A percentile compares a stretch with the other conserved stretches of the same genome.
Conservation (phyloP, 1,140 invertebrate genomes). For the Hylaeus volcanicus region DNA sequence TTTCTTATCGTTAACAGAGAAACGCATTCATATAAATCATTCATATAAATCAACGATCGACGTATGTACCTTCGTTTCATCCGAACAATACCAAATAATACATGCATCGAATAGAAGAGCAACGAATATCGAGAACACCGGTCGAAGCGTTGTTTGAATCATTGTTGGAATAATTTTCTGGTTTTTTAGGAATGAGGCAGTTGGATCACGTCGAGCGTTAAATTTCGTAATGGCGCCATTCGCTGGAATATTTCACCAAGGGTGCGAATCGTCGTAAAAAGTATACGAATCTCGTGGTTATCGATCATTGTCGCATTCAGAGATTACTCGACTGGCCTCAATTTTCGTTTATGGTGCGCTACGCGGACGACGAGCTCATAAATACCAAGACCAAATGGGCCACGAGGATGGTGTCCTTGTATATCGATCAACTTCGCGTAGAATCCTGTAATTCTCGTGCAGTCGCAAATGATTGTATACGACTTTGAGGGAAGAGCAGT, state of each 20-base stretch:
- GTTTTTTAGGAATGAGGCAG: background rate
- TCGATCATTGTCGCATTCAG: slow-evolving; percentile 47
- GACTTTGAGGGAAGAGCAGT: background rate
- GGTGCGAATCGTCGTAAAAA: slow-evolving; percentile 10
- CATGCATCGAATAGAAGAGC: background rate
- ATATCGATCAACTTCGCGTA: background rate
- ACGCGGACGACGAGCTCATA: slow-evolving; percentile 13
- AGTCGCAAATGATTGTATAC: background rate
- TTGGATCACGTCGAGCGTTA: background rate
- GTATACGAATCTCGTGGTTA: slow-evolving; percentile 10
- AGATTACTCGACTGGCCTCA: slow-evolving; percentile 5
- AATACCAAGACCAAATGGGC: background rate
- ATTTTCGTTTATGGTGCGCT: slow-evolving; percentile 13
- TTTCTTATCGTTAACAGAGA: no score
- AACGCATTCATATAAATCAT: no score
- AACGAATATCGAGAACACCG: background rate
- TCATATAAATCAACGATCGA: background rate
- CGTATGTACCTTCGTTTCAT: background rate
- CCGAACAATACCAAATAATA: background rate
- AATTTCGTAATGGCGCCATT: background rate
- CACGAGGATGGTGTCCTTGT: background rate
- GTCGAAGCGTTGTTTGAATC: background rate
- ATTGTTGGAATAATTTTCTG: background rate
- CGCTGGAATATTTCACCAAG: slow-evolving; percentile 18
- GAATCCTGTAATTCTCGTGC: background rate